phyloP scores from a whole-genome alignment of 1,140 invertebrate genomes.

The Drosophila baimaii region DNA sequence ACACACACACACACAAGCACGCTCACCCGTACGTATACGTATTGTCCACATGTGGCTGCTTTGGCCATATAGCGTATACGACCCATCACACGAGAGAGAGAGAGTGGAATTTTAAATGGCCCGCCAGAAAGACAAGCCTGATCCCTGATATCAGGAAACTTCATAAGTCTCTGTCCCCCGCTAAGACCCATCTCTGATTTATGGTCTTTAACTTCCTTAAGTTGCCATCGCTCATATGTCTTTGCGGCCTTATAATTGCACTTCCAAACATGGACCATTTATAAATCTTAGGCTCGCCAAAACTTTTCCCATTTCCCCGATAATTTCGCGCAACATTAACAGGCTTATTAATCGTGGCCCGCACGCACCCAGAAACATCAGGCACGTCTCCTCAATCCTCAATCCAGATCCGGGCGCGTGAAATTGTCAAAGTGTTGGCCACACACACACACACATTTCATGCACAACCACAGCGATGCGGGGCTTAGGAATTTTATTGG shows the following conservation, averaged over 20 bases:
- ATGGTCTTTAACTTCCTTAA: constrained; percentile 62
- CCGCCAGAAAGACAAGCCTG: constrained; percentile 10
- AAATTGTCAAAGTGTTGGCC: constrained; percentile 64
- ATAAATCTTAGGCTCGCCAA: constrained; percentile 64
- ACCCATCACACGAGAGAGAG: constrained; percentile 16
- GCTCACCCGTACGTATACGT: constrained; percentile 22
- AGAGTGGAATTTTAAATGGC: constrained; percentile 20
- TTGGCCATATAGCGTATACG: constrained; percentile 62
- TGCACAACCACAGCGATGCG: constrained; percentile 32
- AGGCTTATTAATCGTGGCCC: constrained; percentile 72
- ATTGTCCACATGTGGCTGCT: constrained; percentile 33
- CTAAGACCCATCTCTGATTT: constrained; percentile 59
- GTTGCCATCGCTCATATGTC: constrained; percentile 55
- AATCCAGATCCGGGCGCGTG: constrained; percentile 28
- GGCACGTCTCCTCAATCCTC: constrained; percentile 35
- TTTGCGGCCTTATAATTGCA: constrained; percentile 50
- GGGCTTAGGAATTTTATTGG: constrained; percentile 66
- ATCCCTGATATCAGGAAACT: constrained; percentile 41
- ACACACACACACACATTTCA: constrained; percentile 37
- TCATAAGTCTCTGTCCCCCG: constrained; percentile 35
- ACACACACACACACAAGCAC: constrained; percentile 3
- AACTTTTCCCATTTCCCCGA: constrained; percentile 74
- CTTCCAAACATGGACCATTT: constrained; percentile 60
- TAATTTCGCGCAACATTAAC: constrained; percentile 79
- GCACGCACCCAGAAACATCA: constrained; percentile 24